Percentiles rank a stretch among this genome's conserved stretches.
phyloP scores from a whole-genome alignment of 2,888 invertebrate genomes.

The Nebria salina region DNA sequence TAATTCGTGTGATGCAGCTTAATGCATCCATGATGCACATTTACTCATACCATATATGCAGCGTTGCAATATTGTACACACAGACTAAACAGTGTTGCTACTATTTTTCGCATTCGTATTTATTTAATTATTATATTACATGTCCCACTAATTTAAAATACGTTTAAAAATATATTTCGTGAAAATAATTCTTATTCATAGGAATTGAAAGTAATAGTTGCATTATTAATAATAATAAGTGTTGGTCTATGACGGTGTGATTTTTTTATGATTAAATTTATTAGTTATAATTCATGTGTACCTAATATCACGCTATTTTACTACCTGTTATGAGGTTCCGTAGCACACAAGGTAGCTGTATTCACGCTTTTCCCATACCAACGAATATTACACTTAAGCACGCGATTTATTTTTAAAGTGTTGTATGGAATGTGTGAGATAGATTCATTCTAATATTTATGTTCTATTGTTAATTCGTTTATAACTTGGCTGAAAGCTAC shows the following conservation, averaged over 20 bases:
- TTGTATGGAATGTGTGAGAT: neutral
- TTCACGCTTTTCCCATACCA: slow-evolving; percentile 27
- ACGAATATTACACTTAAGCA: slow-evolving; percentile 23
- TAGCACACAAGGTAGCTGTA: neutral
- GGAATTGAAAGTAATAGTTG: too few species aligned
- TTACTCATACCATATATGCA: slow-evolving; percentile 3
- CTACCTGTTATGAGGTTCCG: slow-evolving; percentile 37
- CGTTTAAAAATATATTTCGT: too few species aligned
- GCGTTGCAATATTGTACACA: neutral
- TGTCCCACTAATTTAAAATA: too few species aligned
- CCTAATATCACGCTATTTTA: slow-evolving; percentile 44
- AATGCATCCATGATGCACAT: slow-evolving; percentile 24
- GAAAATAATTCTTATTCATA: too few species aligned
- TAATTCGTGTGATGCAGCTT: slow-evolving; percentile 27
- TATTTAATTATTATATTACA: too few species aligned
- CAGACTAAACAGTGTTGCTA: neutral
- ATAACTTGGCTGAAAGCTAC: neutral
- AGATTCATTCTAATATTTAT: neutral
- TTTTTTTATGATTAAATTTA: slow-evolving; percentile 36
- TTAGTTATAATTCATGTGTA: slow-evolving; percentile 34
- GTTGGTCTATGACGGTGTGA: slow-evolving; percentile 7
- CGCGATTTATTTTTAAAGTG: slow-evolving; percentile 19
- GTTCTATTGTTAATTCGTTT: slow-evolving; percentile 19
- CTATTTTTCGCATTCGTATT: neutral
- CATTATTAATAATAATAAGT: too few species aligned